Percentiles rank a stretch among this genome's conserved stretches.
phyloP scores from a whole-genome alignment of 2,113 vertebrate genomes.

The Pseudorhombus dupliciocellatus region DNA sequence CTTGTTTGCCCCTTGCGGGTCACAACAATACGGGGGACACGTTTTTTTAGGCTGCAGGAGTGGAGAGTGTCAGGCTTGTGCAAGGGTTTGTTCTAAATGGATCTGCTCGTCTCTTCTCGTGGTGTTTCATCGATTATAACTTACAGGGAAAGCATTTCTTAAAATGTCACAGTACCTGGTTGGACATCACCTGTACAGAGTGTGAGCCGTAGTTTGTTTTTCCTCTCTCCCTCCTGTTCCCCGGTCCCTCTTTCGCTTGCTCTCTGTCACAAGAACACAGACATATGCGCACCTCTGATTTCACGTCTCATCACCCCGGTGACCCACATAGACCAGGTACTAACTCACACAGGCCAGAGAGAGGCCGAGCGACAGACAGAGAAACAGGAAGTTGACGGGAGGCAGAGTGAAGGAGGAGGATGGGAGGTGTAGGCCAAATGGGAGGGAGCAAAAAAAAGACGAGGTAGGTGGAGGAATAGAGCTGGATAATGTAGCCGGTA shows the following conservation, averaged over 20 bases:
- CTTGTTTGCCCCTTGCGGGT: too few relatives aligned
- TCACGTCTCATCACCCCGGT: conserved; percentile 59
- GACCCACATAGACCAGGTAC: conserved; percentile 60
- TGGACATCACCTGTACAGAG: not conserved
- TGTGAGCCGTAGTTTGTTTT: not conserved
- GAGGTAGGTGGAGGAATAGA: conserved; percentile 34
- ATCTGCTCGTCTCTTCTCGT: not conserved
- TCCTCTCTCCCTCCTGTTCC: conserved; percentile 5
- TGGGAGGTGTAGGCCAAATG: conserved; percentile 12
- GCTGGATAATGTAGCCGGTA: conserved; percentile 54
- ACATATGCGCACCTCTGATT: conserved; percentile 56
- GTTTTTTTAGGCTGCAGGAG: not conserved
- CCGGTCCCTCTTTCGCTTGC: not conserved
- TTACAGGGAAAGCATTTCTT: not conserved
- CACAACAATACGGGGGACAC: too few relatives aligned
- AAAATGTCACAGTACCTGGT: not conserved
- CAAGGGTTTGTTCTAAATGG: not conserved
- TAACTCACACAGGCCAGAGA: conserved; percentile 36
- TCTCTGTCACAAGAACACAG: conserved; percentile 40
- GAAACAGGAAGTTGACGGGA: conserved; percentile 12
- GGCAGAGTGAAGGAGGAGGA: conserved; percentile 4
- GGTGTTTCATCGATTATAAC: not conserved
- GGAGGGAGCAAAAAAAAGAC: conserved; percentile 12
- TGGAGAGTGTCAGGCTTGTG: too few relatives aligned
- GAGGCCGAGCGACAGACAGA: conserved; percentile 18